Evolutionary conservation across 2,888 invertebrate genomes (phyloP), one percentile per base, ranked within the genome.

Genomic region (Pediacus dermestoides): DNA sequence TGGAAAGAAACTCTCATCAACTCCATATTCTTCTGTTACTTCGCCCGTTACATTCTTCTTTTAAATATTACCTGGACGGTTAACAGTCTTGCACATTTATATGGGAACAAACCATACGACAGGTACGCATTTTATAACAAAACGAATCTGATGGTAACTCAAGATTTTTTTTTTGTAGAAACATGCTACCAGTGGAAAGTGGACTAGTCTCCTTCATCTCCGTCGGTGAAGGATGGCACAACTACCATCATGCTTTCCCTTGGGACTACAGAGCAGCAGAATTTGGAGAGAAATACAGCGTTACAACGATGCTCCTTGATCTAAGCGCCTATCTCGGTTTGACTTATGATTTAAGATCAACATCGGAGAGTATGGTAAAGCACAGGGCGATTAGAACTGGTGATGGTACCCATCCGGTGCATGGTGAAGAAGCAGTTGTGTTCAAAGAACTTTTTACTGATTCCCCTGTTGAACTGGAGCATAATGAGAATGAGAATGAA

Each of bases 61-160:
- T 70, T 90, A n/a, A 81, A 91, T 59, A 74, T 77, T 2, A 88
- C 89, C 0, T 91, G 88, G 88, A 70, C 80, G 2, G 86, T 90
- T 2, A 91, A 91, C 63, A 88, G 87, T 47, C 78, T 80, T 1
- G 88, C 88, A 1, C 90, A 89, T 70, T 68, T 84, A 37, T 87
- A 80, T 66, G 90, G 89, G 7, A 80, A 76, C 34, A 78, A 78
- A 60, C 88, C 89, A 1, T 90, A 85, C 62, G 86, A 89, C 64
- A 73, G 75, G 81, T 81, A 66, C 10, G 10, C 14, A n/a, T 3
- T 30, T 13, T 31, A 14, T 30, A 3, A 27, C 25, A n/a, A n/a
- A n/a, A n/a, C 22, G 16, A 11, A 10, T 22, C 21, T 13, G 6
- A 38, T 8, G 10, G 4, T 8, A 14, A 4, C 3, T 10, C 18